Evolutionary conservation across 2,797 vertebrate species (phyloP), one percentile per base, ranked within the genome.

Genomic region (Sylvia borin): DNA sequence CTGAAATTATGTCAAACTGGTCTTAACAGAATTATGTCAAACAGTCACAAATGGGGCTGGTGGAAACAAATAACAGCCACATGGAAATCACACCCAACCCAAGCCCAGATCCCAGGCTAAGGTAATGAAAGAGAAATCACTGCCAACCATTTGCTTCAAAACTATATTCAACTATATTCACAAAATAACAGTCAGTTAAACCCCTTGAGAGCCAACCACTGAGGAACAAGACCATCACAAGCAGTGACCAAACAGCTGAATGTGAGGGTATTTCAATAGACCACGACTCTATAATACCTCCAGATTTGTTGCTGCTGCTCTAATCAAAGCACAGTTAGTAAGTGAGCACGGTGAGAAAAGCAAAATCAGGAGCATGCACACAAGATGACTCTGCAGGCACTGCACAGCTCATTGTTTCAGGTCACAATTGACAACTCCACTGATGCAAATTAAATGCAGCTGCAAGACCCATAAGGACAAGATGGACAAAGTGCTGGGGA

Each of bases 361-460:
- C 71, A 76, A 51, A 73, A 40, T n/a, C 5, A 20, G 31, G 55
- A 95, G 18, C 66, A 40, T 7, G 48, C 42, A 83, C 61, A 54
- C 13, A 26, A 55, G 34, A 26, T 1, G 5, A 34, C 43, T 51
- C 6, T 7, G 55, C 78, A 94, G 92, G 91, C 84, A 77, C 65
- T 31, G 77, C 53, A 50, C 45, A 74, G 66, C 61, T 89, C 75
- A 83, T 89, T 85, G 91, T 77, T 87, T 77, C 8, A 85, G 81
- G 67, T 42, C 78, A 92, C 71, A 85, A 58, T 3, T n/a, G 48
- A 77, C 3, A 3, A 31, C 34, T 79, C 72, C 65, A 43, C n/a
- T 50, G 53, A 16, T 47, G 65, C 42, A 89, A 77, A 94, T 83
- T 36, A 71, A 95, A 85, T 22, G 61, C 84, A 96, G 75, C 81